Evolutionary conservation across 1,140 invertebrate species (phyloP), one percentile per base, ranked within the genome.

Genomic region (Bathynomus jamesi): DNA sequence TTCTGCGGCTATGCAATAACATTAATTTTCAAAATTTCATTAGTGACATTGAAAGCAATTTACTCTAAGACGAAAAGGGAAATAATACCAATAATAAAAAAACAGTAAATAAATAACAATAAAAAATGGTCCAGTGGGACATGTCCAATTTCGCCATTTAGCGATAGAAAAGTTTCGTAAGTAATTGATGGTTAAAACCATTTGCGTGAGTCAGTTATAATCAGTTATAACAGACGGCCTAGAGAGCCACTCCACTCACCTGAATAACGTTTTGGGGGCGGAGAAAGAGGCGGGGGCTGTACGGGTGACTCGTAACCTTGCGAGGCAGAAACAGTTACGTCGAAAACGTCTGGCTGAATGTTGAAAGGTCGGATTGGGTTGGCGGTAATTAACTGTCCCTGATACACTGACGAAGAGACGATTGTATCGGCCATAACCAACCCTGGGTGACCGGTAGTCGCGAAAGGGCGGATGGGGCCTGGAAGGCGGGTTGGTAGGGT

Each of bases 241-340:
- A 8, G 17, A 69, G 3, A 61, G 3, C 4, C 11, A 30, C 28
- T 2, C 0, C 24, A n/a, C 67, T 62, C n/a, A 69, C 67, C 67
- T 69, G 21, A 13, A 61, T 28, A 69, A 10, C 61, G 27, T 27
- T 60, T 21, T 8, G 67, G 67, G 25, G 27, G 67, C 46, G 13
- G 67, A 0, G 67, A 28, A 17, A 13, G 4, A 31, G 60, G 61
- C 2, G 67, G 30, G 24, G 67, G 46, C 11, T 46, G 28, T 25
- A 67, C 65, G 2, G 65, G 65, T 27, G 46, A 61, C 17, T 60
- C 67, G 27, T 61, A 69, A 17, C 67, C 67, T 61, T 69, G 67
- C 40, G 32, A 60, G 7, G 67, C 67, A 25, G 67, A 69, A n/a
- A 69, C 67, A n/a, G 67, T 69, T 21, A 69, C 67, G 11, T 69